phyloP scores from a whole-genome alignment of 2,888 invertebrate species.

The Conus canariensis region DNA sequence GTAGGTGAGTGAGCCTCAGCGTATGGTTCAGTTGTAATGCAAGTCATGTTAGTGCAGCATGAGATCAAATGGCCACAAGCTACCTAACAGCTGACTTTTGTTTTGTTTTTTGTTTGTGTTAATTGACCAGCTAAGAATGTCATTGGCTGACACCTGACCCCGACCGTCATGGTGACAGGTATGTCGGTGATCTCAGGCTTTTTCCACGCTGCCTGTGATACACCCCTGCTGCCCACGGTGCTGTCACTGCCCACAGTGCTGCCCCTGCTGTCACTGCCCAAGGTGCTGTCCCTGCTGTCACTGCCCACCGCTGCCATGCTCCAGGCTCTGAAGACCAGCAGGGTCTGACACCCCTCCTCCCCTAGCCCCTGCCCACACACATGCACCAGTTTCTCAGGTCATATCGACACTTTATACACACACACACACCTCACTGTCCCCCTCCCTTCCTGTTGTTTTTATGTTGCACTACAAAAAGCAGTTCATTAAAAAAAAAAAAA shows the following conservation, averaged over 20 bases:
- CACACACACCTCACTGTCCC: background rate
- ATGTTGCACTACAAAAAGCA: too few relatives aligned
- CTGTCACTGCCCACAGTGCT: background rate
- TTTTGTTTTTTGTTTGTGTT: background rate
- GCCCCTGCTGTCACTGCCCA: background rate
- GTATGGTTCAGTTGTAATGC: too few relatives aligned
- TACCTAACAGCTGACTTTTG: background rate
- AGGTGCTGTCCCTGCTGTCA: background rate
- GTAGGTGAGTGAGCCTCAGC: too few relatives aligned
- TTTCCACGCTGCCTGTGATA: constrained; percentile 15
- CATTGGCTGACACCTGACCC: background rate
- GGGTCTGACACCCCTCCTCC: too few relatives aligned
- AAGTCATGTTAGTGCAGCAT: background rate
- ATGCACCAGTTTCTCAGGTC: too few relatives aligned
- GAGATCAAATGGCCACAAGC: background rate
- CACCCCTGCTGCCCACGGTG: background rate
- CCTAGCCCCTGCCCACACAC: too few relatives aligned
- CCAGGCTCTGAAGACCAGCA: too few relatives aligned
- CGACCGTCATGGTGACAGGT: background rate
- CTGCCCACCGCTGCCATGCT: too few relatives aligned
- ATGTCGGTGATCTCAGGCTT: background rate
- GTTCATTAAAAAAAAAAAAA: too few relatives aligned
- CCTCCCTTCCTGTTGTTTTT: too few relatives aligned
- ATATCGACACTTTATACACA: background rate
- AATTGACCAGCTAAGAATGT: background rate